A percentile compares a stretch with the other conserved stretches of the same genome.
Conservation (phyloP, 2,113 vertebrate genomes). For the Corythaeola cristata region DNA sequence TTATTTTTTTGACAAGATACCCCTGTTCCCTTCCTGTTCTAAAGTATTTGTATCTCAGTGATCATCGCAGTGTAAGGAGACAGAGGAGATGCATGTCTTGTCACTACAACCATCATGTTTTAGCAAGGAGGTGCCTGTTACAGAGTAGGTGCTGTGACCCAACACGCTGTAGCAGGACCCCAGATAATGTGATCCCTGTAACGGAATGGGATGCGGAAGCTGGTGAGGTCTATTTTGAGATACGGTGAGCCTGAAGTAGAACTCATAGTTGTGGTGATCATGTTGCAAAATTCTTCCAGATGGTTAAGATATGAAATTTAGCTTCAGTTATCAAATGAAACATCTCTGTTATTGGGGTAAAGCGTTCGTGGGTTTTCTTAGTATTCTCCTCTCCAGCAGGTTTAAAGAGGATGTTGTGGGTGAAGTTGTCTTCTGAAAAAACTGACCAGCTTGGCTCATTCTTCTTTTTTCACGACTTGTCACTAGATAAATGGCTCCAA, state of each 20-base stretch:
- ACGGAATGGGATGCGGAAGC: background rate
- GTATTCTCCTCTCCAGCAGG: background rate
- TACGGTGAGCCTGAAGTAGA: background rate
- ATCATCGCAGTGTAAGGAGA: background rate
- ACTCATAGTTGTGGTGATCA: background rate
- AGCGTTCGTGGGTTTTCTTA: background rate
- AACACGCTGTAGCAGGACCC: background rate
- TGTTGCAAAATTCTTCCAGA: background rate
- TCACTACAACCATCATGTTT: background rate
- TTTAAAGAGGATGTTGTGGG: background rate
- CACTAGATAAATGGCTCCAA: background rate
- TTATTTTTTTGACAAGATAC: no score
- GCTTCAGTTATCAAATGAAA: background rate
- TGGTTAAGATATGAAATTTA: background rate
- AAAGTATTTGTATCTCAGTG: background rate
- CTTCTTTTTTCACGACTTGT: background rate
- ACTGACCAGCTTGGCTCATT: background rate
- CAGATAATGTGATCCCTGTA: background rate
- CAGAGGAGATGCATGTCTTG: background rate
- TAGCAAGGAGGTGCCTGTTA: background rate
- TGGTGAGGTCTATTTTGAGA: constrained; percentile 21
- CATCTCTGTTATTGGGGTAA: background rate
- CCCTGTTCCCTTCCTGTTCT: background rate
- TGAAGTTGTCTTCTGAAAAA: background rate
- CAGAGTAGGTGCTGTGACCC: background rate